A percentile compares a stretch with the other conserved stretches of the same genome.
Evolutionary conservation across 2,797 vertebrate species (phyloP).

Genomic region (Aythya fuligula): DNA sequence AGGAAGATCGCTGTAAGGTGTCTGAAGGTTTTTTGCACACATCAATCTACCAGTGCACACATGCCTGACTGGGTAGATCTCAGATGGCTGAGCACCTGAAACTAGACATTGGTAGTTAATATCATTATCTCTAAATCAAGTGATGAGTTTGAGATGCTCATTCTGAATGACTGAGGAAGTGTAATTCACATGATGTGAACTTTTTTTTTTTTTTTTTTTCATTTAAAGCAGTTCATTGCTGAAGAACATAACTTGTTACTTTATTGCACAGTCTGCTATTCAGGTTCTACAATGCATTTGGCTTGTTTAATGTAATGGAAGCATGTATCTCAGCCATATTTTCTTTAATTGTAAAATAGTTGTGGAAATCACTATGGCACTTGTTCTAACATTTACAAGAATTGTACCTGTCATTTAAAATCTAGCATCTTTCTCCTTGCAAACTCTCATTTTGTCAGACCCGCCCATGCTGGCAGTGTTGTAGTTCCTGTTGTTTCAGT

Average conservation of each 20-base stretch:
- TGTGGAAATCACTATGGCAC: background rate
- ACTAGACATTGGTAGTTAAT: background rate
- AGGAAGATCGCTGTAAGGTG: background rate
- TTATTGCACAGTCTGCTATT: background rate
- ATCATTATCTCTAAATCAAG: background rate
- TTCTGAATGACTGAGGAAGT: background rate
- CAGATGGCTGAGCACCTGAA: background rate
- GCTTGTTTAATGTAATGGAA: background rate
- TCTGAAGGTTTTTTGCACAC: background rate
- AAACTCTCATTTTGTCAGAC: background rate
- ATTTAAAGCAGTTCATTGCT: background rate
- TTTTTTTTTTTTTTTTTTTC: background rate
- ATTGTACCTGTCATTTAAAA: background rate
- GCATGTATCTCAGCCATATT: rapidly evolving
- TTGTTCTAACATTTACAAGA: background rate
- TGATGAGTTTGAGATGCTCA: background rate
- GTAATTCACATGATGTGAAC: background rate
- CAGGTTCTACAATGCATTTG: background rate
- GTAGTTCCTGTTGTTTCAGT: background rate
- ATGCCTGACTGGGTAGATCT: background rate
- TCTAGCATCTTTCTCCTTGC: background rate
- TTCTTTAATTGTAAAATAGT: background rate
- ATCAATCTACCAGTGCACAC: background rate
- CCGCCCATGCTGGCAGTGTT: background rate
- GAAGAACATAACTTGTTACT: background rate